These are phyloP conservation scores for Antrozous pallidus DNA, from an alignment of 2,797 vertebrate species.

Conservation along the genomic window DNA sequence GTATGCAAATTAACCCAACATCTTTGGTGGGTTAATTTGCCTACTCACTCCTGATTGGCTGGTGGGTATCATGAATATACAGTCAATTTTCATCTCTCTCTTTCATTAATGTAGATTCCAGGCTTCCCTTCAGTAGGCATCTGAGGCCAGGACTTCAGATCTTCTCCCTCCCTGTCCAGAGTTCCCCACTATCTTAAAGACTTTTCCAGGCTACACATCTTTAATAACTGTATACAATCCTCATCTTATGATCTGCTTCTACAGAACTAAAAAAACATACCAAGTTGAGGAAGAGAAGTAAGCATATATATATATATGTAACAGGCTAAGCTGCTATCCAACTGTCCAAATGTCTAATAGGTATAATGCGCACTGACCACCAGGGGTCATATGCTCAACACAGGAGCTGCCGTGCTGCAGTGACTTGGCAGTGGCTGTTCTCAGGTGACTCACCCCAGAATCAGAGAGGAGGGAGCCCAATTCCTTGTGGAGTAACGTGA, in stretches of 20 bases:
- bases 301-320: neutral
- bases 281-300: neutral
- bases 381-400: too few species aligned
- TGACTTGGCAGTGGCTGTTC: too few species aligned
- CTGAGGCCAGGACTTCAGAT: neutral
- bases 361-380: too few species aligned
- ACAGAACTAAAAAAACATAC: neutral
- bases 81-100: too few species aligned
- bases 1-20: too few species aligned
- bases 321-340: too few species aligned
- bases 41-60: too few species aligned
- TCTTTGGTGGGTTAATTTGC: too few species aligned
- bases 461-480: too few species aligned
- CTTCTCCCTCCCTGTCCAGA: neutral
- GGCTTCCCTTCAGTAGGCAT: neutral
- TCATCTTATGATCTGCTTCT: neutral
- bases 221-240: neutral
- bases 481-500: rapidly evolving
- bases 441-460: too few species aligned
- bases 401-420: too few species aligned
- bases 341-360: rapidly evolving
- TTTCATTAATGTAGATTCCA: neutral
- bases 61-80: too few species aligned
- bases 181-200: neutral
- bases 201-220: neutral